A percentile compares a stretch with the other conserved stretches of the same genome.
Evolutionary conservation across 2,797 vertebrate genomes (phyloP).

Genomic region (Centroberyx gerrardi): DNA sequence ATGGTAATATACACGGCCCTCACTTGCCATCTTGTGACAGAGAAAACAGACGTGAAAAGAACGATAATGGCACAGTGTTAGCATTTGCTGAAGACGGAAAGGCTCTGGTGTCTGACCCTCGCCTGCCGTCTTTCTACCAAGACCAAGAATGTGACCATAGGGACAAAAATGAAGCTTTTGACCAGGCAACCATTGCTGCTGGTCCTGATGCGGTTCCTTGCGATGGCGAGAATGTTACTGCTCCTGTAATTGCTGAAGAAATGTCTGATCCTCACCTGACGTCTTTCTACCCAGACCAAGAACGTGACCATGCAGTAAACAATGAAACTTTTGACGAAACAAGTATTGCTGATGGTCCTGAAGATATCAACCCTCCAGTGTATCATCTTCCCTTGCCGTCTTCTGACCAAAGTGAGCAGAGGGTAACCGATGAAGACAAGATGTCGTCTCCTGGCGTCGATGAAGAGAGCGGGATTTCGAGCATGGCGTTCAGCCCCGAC

Average conservation of each 20-base stretch:
- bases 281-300: background rate
- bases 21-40: background rate
- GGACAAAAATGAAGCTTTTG: background rate
- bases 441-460: slow-evolving; percentile 36
- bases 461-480: slow-evolving; percentile 75
- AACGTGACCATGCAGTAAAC: background rate
- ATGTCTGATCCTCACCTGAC: background rate
- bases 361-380: background rate
- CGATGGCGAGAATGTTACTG: background rate
- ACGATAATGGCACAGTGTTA: background rate
- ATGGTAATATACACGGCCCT: background rate
- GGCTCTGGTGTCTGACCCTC: too few species aligned
- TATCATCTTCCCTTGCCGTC: slow-evolving; percentile 17
- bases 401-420: slow-evolving; percentile 27
- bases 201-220: background rate
- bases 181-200: background rate
- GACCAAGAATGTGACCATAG: background rate
- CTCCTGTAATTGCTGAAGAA: slow-evolving; percentile 8
- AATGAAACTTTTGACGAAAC: background rate
- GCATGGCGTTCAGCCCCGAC: slow-evolving; percentile 74
- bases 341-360: background rate
- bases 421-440: background rate
- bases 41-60: slow-evolving; percentile 1
- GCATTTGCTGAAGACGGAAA: too few species aligned
- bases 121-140: background rate